A percentile compares a stretch with the other conserved stretches of the same genome.
Conservation (phyloP, 2,888 invertebrate genomes). For the Agrotis puta region DNA sequence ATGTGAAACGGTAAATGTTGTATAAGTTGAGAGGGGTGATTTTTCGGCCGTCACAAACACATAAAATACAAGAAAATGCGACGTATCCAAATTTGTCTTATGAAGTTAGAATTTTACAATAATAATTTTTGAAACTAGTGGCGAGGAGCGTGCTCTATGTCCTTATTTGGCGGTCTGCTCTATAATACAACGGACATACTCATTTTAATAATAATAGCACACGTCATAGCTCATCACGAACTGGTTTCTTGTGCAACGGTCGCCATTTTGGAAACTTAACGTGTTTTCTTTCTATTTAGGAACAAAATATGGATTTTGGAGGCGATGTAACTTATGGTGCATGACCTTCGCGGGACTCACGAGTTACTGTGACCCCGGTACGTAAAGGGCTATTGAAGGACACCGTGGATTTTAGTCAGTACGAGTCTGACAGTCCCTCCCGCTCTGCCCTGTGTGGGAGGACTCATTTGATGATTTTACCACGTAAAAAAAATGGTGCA, state of each 20-base stretch:
- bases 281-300: conserved; percentile 21
- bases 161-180: conserved; percentile 45
- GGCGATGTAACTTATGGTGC: neutral
- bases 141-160: conserved; percentile 12
- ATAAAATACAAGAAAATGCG: neutral
- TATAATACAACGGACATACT: conserved; percentile 58
- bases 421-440: too few species aligned
- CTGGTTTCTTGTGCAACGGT: conserved; percentile 7
- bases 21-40: conserved; percentile 1
- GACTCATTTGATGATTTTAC: too few species aligned
- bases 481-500: too few species aligned
- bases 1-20: conserved; percentile 4
- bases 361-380: too few species aligned
- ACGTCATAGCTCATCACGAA: conserved; percentile 51
- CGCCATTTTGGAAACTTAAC: conserved; percentile 19
- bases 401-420: too few species aligned
- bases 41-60: neutral
- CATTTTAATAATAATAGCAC: conserved; percentile 63
- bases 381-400: too few species aligned
- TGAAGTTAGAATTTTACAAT: conserved; percentile 10
- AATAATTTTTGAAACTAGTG: conserved; percentile 16
- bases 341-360: too few species aligned
- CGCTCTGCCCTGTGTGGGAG: too few species aligned
- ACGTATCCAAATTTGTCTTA: neutral
- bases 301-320: conserved; percentile 27